Percentiles rank a stretch among this genome's conserved stretches.
These are phyloP conservation scores for Linyphia triangularis DNA, from an alignment of 2,888 invertebrate genomes.

Conservation along the genomic window DNA sequence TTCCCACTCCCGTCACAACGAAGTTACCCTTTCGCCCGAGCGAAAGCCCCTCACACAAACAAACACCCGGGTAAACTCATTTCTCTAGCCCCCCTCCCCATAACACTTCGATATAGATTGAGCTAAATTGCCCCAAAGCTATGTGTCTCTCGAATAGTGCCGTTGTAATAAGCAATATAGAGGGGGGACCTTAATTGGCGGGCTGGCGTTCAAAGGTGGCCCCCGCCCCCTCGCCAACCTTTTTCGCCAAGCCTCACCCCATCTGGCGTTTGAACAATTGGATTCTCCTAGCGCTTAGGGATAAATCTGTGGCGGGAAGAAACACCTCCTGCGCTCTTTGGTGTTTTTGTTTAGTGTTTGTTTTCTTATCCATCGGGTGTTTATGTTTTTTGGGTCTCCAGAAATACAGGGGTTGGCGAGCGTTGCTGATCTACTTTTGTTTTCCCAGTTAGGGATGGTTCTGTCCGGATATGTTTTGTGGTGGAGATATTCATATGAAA, in stretches of 20 bases:
- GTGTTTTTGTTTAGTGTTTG: constrained; percentile 1
- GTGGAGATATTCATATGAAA: not conserved
- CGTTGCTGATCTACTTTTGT: not conserved
- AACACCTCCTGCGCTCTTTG: constrained; percentile 59
- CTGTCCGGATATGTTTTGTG: not conserved
- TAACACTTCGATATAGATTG: constrained; percentile 35
- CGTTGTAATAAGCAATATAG: constrained; percentile 70
- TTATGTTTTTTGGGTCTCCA: no score
- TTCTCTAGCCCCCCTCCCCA: constrained; percentile 16
- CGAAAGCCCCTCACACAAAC: constrained; percentile 53
- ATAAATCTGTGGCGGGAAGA: constrained; percentile 58
- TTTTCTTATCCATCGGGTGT: not conserved
- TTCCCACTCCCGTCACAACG: constrained; percentile 63
- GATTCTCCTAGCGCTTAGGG: constrained; percentile 64
- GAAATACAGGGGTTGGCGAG: not conserved
- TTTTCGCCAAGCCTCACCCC: constrained; percentile 69
- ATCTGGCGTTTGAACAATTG: constrained; percentile 67
- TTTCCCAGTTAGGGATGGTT: not conserved
- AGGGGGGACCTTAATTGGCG: constrained; percentile 65
- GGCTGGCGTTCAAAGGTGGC: constrained; percentile 65
- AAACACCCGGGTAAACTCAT: constrained; percentile 64
- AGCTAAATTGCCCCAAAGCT: constrained; percentile 73
- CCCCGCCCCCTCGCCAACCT: constrained; percentile 57
- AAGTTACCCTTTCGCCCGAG: constrained; percentile 48
- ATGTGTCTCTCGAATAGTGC: constrained; percentile 42